phyloP scores from a whole-genome alignment of 2,113 vertebrate species.

The Columbina picui region DNA sequence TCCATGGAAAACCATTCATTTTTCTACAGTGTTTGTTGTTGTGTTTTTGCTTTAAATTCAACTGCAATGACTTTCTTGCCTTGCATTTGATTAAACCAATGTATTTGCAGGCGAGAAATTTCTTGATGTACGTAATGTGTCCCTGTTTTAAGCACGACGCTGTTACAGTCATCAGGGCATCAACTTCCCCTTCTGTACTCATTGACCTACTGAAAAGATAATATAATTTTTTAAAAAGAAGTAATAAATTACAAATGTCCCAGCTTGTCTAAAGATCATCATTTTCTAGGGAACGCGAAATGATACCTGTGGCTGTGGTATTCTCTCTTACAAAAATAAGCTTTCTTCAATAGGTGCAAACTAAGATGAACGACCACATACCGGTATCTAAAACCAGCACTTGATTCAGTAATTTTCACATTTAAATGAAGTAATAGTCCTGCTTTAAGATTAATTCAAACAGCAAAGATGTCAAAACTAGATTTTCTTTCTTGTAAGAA shows the following conservation, averaged over 20 bases:
- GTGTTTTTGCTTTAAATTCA: neutral
- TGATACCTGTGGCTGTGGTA: neutral
- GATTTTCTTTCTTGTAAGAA: neutral
- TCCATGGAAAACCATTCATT: neutral
- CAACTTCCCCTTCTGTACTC: neutral
- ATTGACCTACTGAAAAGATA: neutral
- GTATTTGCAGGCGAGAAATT: neutral
- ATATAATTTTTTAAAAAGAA: no score
- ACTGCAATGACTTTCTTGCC: neutral
- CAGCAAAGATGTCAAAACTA: neutral
- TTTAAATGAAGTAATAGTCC: neutral
- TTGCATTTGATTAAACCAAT: neutral
- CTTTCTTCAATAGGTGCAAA: neutral
- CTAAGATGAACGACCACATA: neutral
- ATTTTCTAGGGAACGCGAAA: neutral
- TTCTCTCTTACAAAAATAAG: neutral
- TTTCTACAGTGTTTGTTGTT: neutral
- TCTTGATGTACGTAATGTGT: neutral
- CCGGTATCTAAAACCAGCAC: neutral
- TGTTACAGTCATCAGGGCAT: neutral
- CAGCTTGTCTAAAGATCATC: neutral
- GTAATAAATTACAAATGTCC: neutral
- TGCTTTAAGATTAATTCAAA: neutral
- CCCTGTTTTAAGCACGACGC: neutral
- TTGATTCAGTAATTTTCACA: neutral